phyloP scores from a whole-genome alignment of 2,797 vertebrate species.

The Macrochelys suwanniensis region DNA sequence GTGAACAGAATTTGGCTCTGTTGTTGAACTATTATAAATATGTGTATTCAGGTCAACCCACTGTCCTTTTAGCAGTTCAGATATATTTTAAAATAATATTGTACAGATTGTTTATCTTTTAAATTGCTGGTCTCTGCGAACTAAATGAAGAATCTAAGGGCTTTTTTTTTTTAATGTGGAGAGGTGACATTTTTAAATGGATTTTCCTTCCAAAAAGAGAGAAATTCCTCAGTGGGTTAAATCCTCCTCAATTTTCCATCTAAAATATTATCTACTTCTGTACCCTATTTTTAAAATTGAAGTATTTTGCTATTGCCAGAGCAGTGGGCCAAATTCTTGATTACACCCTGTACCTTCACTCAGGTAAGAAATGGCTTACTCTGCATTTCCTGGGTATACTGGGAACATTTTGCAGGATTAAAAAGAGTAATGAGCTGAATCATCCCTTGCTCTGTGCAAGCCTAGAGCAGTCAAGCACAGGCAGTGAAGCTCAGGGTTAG shows the following conservation, averaged over 20 bases:
- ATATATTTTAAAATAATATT: not conserved
- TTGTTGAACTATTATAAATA: not conserved
- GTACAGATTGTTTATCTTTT: not conserved
- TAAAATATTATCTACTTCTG: not conserved
- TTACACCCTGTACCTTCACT: not conserved
- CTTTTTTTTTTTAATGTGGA: not conserved
- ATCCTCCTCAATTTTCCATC: not conserved
- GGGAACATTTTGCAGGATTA: not conserved
- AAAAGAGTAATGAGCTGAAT: not conserved
- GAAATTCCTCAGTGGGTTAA: not conserved
- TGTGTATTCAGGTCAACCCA: not conserved
- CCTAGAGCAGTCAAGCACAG: not conserved
- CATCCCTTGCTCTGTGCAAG: not conserved
- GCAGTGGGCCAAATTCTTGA: not conserved
- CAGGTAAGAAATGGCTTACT: constrained; percentile 3
- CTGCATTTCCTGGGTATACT: not conserved
- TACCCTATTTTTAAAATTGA: not conserved
- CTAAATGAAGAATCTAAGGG: not conserved
- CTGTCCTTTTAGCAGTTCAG: not conserved
- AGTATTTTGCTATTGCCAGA: constrained; percentile 23
- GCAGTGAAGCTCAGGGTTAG: not conserved
- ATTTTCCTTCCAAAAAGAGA: not conserved
- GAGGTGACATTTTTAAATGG: not conserved
- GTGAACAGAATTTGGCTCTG: not conserved
- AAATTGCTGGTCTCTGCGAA: not conserved